Conservation (phyloP, 2,888 invertebrate genomes). For the Octonoba sinensis region DNA sequence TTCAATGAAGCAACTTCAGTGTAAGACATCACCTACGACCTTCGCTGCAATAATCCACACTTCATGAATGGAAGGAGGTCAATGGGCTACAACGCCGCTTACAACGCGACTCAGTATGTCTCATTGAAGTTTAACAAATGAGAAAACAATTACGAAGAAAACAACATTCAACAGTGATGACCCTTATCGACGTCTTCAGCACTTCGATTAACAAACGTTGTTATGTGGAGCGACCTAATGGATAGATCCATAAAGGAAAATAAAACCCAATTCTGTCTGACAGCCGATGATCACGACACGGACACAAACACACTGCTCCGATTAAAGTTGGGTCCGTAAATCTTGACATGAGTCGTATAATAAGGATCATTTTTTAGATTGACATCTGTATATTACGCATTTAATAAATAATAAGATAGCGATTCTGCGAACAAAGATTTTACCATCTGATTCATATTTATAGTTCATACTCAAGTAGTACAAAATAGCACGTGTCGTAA, state of each 20-base stretch:
- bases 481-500: too few relatives aligned
- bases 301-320: too few relatives aligned
- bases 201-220: background rate
- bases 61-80: conserved; percentile 10
- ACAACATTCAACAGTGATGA: conserved; percentile 8
- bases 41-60: background rate
- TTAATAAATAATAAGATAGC: too few relatives aligned
- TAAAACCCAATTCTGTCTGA: conserved; percentile 3
- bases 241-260: background rate
- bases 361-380: too few relatives aligned
- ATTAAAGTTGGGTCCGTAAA: too few relatives aligned
- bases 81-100: conserved; percentile 5
- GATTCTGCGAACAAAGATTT: too few relatives aligned
- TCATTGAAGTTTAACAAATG: conserved; percentile 20
- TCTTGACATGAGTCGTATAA: too few relatives aligned
- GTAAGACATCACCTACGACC: conserved; percentile 19
- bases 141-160: conserved; percentile 16
- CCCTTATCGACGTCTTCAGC: conserved; percentile 6
- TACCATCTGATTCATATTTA: too few relatives aligned
- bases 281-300: conserved; percentile 2
- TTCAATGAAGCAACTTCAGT: conserved; percentile 8
- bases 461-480: too few relatives aligned
- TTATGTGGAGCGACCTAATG: conserved; percentile 1
- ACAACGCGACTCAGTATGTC: background rate
- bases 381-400: too few relatives aligned